Evolutionary conservation across 2,888 invertebrate genomes (phyloP), one percentile per base, ranked within the genome.

Genomic region (Electrophaes corylata): DNA sequence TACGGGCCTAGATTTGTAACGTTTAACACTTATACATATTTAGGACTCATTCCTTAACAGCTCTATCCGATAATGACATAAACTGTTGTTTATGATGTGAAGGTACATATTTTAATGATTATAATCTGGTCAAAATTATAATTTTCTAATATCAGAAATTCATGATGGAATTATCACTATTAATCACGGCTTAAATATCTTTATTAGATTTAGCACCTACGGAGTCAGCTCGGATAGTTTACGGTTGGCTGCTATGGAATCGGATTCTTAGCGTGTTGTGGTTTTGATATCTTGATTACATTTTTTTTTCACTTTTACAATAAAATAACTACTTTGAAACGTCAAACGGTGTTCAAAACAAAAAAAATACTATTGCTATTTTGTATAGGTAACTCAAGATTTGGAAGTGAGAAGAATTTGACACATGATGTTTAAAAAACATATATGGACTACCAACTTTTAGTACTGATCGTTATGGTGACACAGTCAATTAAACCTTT

Each of bases 1-100:
- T 80, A 79, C 73, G 73, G 69, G 63, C 60, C 74, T 75, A 75
- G 72, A 79, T 81, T 78, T 79, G 80, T 79, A 71, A 69, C 74
- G 71, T 72, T 78, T 78, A 78, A 81, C 77, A 78, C 76, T 73
- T 77, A 69, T 67, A 73, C 72, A 66, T 73, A 71, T 76, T 78
- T 76, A 76, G 74, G 65, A 62, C 60, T 71, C 64, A 72, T 77
- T 76, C 62, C 69, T 63, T 71, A 67, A 74, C 65, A 70, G 52
- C 65, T 70, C 64, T 66, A 63, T 67, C 45, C 55, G 65, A 72
- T 70, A 69, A 68, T 72, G 67, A 73, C 72, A 65, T 64, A 69
- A 76, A 75, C 46, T 69, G 65, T 60, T 66, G 63, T 75, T 74
- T 75, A 72, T 72, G 64, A 53, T 60, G 48, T 46, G 54, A 64